Percentiles rank a stretch among this genome's conserved stretches.
Evolutionary conservation across 2,797 vertebrate genomes (phyloP).

Genomic region (Chaunax sp.): DNA sequence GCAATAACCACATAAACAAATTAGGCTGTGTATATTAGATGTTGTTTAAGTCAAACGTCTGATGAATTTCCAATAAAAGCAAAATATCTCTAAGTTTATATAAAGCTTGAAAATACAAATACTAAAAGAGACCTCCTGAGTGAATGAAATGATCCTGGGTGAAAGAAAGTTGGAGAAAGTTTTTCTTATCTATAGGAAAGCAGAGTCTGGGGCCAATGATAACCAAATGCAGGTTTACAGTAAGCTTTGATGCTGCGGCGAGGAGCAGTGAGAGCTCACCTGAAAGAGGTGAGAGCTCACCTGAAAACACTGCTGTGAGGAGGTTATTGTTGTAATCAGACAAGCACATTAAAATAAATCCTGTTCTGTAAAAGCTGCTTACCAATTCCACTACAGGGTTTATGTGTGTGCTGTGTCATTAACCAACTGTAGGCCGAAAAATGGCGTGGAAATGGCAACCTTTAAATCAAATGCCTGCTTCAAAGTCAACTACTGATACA

Average conservation of each 20-base stretch:
- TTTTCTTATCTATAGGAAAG: not conserved
- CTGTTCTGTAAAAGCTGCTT: slow-evolving; percentile 8
- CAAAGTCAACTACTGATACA: not conserved
- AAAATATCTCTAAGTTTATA: not conserved
- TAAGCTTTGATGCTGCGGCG: slow-evolving; percentile 9
- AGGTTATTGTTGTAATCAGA: slow-evolving; percentile 23
- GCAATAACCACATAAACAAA: too few relatives aligned
- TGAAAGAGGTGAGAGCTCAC: slow-evolving; percentile 15
- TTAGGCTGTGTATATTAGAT: too few relatives aligned
- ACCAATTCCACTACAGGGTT: not conserved
- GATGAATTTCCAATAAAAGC: too few relatives aligned
- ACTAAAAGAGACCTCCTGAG: not conserved
- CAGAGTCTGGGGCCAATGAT: slow-evolving; percentile 18
- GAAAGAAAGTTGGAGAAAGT: not conserved
- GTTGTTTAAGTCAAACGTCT: too few relatives aligned
- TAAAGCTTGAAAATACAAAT: not conserved
- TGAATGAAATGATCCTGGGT: not conserved
- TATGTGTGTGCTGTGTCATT: too few relatives aligned
- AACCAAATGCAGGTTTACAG: slow-evolving; percentile 23
- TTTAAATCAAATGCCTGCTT: not conserved
- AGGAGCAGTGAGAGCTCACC: too few relatives aligned
- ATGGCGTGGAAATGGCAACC: not conserved
- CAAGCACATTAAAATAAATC: slow-evolving; percentile 11
- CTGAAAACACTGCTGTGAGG: not conserved
- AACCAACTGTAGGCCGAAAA: not conserved